Percentiles rank a stretch among this genome's conserved stretches.
Conservation (phyloP, 2,888 invertebrate species). For the Macrosiphum euphorbiae region DNA sequence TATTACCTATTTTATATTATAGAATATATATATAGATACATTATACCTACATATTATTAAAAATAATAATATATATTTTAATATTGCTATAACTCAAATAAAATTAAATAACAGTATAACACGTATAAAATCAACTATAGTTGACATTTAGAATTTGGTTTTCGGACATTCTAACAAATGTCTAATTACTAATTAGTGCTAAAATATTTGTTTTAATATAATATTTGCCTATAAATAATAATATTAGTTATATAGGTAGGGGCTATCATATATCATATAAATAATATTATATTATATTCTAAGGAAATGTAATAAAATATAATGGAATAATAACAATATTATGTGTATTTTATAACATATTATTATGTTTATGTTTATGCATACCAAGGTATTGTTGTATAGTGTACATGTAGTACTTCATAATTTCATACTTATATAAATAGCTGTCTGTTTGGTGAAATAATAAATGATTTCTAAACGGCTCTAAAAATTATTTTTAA, state of each 20-base stretch:
- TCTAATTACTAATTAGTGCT: too few relatives aligned
- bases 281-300: background rate
- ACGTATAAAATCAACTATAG: background rate
- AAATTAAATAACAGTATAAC: background rate
- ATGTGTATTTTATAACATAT: background rate
- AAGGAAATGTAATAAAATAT: background rate
- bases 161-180: too few relatives aligned
- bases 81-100: background rate
- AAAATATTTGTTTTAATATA: background rate
- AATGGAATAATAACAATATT: background rate
- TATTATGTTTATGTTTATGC: background rate
- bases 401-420: background rate
- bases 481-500: background rate
- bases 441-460: background rate
- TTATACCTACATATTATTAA: background rate
- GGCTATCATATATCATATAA: background rate
- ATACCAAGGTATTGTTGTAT: background rate
- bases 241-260: background rate
- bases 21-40: background rate
- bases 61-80: background rate
- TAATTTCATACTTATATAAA: background rate
- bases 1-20: background rate
- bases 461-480: background rate
- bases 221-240: background rate
- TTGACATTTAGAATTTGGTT: background rate